Evolutionary conservation across 2,888 invertebrate species (phyloP).

Genomic region (Drosophila ochracea): DNA sequence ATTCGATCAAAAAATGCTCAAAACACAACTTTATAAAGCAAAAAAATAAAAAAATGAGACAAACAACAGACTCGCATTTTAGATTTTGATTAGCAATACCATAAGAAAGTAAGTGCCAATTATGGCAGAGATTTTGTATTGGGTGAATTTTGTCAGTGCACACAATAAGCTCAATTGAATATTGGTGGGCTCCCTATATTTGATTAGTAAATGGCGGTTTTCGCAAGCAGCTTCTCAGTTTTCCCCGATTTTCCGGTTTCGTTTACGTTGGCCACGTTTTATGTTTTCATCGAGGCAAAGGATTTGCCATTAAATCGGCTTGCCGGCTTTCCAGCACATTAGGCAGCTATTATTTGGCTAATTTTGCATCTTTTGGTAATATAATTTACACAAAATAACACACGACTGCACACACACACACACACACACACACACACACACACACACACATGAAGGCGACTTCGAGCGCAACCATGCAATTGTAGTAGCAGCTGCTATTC

Average conservation of each 20-base stretch:
- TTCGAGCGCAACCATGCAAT: constrained; percentile 51
- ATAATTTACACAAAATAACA: constrained; percentile 80
- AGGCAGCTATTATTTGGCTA: constrained; percentile 79
- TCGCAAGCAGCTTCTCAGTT: background rate
- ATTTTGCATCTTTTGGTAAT: constrained; percentile 80
- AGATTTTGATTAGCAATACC: constrained; percentile 30
- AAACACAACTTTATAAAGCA: constrained; percentile 19
- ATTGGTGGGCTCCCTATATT: constrained; percentile 19
- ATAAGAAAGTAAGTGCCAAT: constrained; percentile 31
- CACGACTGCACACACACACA: constrained; percentile 70
- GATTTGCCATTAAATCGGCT: constrained; percentile 74
- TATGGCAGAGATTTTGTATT: constrained; percentile 23
- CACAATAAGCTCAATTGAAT: constrained; percentile 33
- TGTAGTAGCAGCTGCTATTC: constrained; percentile 56
- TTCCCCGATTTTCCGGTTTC: background rate
- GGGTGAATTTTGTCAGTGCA: constrained; percentile 33
- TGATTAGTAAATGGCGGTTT: constrained; percentile 43
- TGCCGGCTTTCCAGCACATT: constrained; percentile 71
- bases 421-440: constrained; percentile 14
- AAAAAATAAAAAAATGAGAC: background rate
- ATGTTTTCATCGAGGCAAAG: constrained; percentile 73
- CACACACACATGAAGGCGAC: background rate
- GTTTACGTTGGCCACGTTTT: constrained; percentile 48
- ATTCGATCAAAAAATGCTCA: constrained; percentile 8
- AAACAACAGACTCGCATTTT: constrained; percentile 2